phyloP scores from a whole-genome alignment of 2,797 vertebrate species.

The Ciconia nigra region DNA sequence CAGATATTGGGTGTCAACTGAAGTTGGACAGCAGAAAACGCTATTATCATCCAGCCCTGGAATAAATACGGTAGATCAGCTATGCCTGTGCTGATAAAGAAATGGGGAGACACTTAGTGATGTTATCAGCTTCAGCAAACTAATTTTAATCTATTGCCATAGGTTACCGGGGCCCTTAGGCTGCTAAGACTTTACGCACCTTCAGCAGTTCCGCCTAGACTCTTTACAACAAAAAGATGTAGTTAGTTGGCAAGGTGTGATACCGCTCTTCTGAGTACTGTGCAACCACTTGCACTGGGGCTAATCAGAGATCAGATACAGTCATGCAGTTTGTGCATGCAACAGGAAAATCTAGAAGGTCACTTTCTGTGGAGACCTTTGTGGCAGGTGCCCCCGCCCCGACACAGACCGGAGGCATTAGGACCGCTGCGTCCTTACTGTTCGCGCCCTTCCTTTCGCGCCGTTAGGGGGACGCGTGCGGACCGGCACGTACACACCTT shows the following conservation, averaged over 20 bases:
- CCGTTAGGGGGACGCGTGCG: too few relatives aligned
- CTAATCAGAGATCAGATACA: background rate
- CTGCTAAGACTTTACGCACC: background rate
- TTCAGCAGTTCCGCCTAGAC: background rate
- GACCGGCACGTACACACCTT: too few relatives aligned
- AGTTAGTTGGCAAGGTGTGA: background rate
- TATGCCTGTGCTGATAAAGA: background rate
- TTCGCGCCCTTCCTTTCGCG: too few relatives aligned
- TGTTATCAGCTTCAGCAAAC: background rate
- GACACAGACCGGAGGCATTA: too few relatives aligned
- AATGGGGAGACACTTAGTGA: background rate
- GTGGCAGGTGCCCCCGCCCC: too few relatives aligned
- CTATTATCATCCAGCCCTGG: background rate
- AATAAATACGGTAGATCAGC: background rate
- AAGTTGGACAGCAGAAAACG: background rate
- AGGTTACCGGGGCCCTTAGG: background rate
- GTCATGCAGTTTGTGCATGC: rapidly evolving
- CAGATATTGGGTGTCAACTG: background rate
- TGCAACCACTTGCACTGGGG: background rate
- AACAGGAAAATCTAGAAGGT: background rate
- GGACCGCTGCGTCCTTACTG: too few relatives aligned
- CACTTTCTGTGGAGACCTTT: background rate
- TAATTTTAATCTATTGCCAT: background rate
- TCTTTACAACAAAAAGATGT: background rate
- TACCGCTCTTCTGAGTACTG: background rate